A percentile compares a stretch with the other conserved stretches of the same genome.
phyloP scores from a whole-genome alignment of 2,888 invertebrate species.

The Drosophila eohydei region DNA sequence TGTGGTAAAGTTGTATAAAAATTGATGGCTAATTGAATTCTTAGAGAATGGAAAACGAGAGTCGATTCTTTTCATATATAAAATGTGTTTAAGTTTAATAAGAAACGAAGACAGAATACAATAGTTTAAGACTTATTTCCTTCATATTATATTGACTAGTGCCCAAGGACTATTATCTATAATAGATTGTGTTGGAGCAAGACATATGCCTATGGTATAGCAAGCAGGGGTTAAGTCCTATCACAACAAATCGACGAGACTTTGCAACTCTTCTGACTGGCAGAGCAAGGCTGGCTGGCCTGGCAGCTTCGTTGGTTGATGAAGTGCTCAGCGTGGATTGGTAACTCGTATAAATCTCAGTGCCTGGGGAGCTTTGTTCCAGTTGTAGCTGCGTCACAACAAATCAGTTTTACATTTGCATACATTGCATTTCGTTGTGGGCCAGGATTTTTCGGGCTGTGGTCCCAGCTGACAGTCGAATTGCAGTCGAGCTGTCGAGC shows the following conservation, averaged over 20 bases:
- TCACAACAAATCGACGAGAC: slow-evolving; percentile 58
- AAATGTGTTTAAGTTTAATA: too few species aligned
- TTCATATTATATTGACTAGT: neutral
- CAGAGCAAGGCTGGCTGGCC: neutral
- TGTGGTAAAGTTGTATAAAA: slow-evolving; percentile 3
- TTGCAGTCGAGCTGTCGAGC: slow-evolving; percentile 16
- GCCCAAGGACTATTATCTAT: neutral
- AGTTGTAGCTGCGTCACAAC: slow-evolving; percentile 64
- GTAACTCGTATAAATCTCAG: slow-evolving; percentile 31
- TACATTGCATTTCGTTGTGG: slow-evolving; percentile 66
- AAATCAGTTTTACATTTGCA: slow-evolving; percentile 78
- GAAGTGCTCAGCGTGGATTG: slow-evolving; percentile 32
- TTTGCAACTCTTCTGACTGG: slow-evolving; percentile 26
- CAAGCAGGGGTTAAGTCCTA: slow-evolving; percentile 25
- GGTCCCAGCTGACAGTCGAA: slow-evolving; percentile 25
- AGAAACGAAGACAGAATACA: neutral
- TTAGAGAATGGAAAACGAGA: neutral
- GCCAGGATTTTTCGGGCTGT: neutral
- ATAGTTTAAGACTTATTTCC: neutral
- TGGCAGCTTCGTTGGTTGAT: slow-evolving; percentile 37
- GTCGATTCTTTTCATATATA: too few species aligned
- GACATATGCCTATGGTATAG: neutral
- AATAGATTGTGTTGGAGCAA: slow-evolving; percentile 8
- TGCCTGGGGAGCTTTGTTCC: slow-evolving; percentile 22
- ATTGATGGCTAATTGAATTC: slow-evolving; percentile 33